Percentiles rank a stretch among this genome's conserved stretches.
These are phyloP conservation scores for Drosophila orena DNA, from an alignment of 1,140 invertebrate species.

Conservation along the genomic window DNA sequence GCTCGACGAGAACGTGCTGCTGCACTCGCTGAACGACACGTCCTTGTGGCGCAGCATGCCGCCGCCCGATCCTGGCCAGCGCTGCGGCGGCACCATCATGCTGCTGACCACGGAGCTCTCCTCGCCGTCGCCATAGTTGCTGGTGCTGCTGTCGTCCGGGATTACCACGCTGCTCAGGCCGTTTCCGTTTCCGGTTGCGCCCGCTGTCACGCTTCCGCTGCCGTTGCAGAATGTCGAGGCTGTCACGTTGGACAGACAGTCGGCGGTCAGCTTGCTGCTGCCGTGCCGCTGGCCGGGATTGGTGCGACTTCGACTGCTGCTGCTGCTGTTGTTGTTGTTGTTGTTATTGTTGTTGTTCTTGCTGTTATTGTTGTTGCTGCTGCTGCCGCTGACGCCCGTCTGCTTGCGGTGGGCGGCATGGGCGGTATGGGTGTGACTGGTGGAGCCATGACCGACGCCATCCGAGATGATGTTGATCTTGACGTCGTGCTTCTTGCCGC, in stretches of 20 bases:
- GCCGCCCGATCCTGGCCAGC: conserved; percentile 43
- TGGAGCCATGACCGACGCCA: conserved; percentile 31
- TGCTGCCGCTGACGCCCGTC: conserved; percentile 22
- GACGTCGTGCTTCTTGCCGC: conserved; percentile 77
- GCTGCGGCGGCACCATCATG: conserved; percentile 73
- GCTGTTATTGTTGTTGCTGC: conserved; percentile 38
- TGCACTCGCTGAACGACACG: conserved; percentile 77
- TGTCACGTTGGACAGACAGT: conserved; percentile 73
- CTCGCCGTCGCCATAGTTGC: conserved; percentile 80
- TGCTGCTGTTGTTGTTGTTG: conserved; percentile 46
- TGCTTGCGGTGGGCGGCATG: conserved; percentile 26
- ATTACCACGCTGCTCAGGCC: conserved; percentile 13
- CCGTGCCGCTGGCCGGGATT: conserved; percentile 14
- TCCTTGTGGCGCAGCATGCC: conserved; percentile 61
- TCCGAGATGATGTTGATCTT: conserved; percentile 83
- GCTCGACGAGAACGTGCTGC: conserved; percentile 77
- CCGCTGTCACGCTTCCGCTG: conserved; percentile 21
- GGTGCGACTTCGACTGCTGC: conserved; percentile 5
- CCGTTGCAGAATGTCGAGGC: conserved; percentile 80
- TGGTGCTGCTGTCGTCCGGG: conserved; percentile 74
- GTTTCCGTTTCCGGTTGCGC: neutral
- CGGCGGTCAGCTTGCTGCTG: conserved; percentile 46
- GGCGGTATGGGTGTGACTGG: neutral
- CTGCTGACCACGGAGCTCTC: conserved; percentile 81
- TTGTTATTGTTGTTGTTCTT: conserved; percentile 43